A percentile compares a stretch with the other conserved stretches of the same genome.
These are phyloP conservation scores for Enteromius anoplus DNA, from an alignment of 2,797 vertebrate genomes.

Conservation along the genomic window DNA sequence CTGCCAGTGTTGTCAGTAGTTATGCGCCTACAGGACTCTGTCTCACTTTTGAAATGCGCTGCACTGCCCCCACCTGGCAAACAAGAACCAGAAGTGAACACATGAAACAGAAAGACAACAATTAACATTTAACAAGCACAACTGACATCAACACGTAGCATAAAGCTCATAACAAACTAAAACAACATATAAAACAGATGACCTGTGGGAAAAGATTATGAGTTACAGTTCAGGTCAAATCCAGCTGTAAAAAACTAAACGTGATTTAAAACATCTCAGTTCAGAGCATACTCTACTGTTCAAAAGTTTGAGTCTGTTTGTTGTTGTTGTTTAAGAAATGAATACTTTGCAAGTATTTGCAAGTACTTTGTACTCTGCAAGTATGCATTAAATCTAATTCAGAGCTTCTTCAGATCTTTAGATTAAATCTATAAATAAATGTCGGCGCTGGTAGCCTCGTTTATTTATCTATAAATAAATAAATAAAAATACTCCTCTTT, in stretches of 20 bases:
- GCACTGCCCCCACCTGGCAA: constrained; percentile 67
- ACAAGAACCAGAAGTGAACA: constrained; percentile 62
- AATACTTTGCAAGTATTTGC: too few species aligned
- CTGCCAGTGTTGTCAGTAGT: neutral
- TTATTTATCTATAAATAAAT: neutral
- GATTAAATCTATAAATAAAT: too few species aligned
- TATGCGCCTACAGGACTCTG: constrained; percentile 27
- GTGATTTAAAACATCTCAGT: neutral
- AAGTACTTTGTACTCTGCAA: neutral
- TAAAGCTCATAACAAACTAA: neutral
- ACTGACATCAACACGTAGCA: neutral
- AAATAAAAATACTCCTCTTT: neutral
- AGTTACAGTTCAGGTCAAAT: neutral
- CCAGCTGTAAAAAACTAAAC: neutral
- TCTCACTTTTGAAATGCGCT: constrained; percentile 73
- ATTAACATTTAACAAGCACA: constrained; percentile 29
- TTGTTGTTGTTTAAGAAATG: neutral
- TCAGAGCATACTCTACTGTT: too few species aligned
- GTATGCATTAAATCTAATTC: neutral
- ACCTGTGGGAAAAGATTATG: neutral
- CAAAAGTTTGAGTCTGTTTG: neutral
- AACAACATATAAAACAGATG: neutral
- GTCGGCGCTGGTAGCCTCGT: too few species aligned
- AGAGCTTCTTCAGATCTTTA: too few species aligned
- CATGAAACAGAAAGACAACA: constrained; percentile 62